These are phyloP conservation scores for Bombus confusus DNA, from an alignment of 1,140 invertebrate genomes.

Conservation along the genomic window DNA sequence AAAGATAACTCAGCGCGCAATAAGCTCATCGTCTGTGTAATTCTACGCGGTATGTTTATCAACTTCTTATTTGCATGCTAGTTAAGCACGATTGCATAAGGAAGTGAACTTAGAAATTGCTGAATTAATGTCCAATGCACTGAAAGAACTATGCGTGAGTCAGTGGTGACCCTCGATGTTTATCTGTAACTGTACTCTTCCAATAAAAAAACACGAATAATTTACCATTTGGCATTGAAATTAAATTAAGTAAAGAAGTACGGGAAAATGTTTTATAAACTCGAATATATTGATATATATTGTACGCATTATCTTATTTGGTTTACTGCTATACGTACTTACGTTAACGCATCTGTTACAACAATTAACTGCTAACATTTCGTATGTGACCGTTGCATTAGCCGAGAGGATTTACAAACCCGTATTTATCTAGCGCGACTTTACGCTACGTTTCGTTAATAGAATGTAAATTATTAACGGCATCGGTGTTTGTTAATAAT, in stretches of 20 bases:
- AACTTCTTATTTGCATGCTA: not conserved
- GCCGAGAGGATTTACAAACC: not conserved
- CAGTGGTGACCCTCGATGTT: not conserved
- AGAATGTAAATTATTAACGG: constrained; percentile 16
- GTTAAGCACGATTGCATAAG: too few species aligned
- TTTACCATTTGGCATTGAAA: not conserved
- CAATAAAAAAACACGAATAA: not conserved
- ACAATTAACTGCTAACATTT: not conserved
- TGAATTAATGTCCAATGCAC: not conserved
- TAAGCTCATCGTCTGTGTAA: too few species aligned
- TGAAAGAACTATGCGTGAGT: not conserved
- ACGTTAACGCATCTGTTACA: not conserved
- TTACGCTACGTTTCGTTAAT: not conserved
- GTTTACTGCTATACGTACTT: not conserved
- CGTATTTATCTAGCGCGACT: not conserved
- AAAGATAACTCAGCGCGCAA: too few species aligned
- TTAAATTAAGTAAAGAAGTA: not conserved
- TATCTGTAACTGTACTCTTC: not conserved
- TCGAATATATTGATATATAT: not conserved
- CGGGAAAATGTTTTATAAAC: not conserved
- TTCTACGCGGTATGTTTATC: too few species aligned
- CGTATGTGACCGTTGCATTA: not conserved
- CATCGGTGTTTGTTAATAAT: constrained; percentile 7
- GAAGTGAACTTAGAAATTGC: not conserved
- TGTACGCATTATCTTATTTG: not conserved